Evolutionary conservation across 2,797 vertebrate genomes (phyloP).

Genomic region (Emys orbicularis): DNA sequence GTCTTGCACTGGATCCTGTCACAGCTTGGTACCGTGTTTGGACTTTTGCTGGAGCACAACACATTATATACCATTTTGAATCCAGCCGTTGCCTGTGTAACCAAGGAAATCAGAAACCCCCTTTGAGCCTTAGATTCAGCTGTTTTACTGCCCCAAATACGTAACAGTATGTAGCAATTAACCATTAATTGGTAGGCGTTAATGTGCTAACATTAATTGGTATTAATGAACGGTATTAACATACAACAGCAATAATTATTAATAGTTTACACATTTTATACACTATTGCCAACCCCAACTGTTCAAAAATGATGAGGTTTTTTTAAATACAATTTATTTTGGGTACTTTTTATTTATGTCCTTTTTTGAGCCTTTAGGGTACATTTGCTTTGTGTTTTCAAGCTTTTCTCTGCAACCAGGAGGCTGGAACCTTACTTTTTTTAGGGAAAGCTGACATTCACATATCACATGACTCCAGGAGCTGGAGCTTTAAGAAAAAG

Average conservation of each 20-base stretch:
- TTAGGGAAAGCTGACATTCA: not conserved
- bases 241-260: not conserved
- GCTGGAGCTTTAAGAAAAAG: not conserved
- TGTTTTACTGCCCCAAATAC: not conserved
- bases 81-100: not conserved
- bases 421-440: not conserved
- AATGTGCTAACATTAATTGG: not conserved
- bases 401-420: not conserved
- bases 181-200: not conserved
- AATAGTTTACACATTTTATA: not conserved
- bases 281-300: not conserved
- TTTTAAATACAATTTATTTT: not conserved
- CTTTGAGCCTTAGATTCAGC: not conserved
- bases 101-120: not conserved
- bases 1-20: not conserved
- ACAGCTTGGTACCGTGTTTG: not conserved
- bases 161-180: not conserved
- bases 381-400: not conserved
- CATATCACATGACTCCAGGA: not conserved
- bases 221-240: not conserved
- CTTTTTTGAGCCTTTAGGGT: not conserved
- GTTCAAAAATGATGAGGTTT: not conserved
- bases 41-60: not conserved
- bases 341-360: not conserved
- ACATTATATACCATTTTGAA: not conserved